Conservation (phyloP, 2,888 invertebrate species). For the Ormyrus labotus region DNA sequence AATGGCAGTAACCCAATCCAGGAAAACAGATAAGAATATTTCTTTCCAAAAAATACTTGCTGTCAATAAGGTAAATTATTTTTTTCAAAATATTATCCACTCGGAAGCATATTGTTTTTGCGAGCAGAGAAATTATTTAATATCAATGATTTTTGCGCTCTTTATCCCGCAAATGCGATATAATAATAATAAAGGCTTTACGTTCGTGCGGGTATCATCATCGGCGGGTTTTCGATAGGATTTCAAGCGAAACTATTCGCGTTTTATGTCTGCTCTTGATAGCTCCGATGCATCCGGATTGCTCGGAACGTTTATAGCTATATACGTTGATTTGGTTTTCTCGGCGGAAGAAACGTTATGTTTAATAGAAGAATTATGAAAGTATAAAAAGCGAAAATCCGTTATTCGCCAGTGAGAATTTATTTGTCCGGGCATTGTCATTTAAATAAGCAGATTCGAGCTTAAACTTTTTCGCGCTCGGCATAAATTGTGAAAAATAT, state of each 20-base stretch:
- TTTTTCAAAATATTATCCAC: too few species aligned
- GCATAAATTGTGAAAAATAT: background rate
- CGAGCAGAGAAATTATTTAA: background rate
- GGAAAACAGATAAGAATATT: too few species aligned
- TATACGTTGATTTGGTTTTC: slow-evolving; percentile 30
- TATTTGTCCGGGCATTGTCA: background rate
- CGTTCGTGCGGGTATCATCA: slow-evolving; percentile 28
- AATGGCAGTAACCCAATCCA: too few species aligned
- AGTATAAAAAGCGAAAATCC: slow-evolving; percentile 28
- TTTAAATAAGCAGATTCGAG: too few species aligned
- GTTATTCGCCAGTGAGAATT: background rate
- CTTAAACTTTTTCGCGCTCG: too few species aligned
- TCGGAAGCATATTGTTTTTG: too few species aligned
- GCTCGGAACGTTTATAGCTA: slow-evolving; percentile 40
- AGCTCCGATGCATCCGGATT: slow-evolving; percentile 43
- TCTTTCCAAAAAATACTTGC: too few species aligned
- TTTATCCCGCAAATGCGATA: slow-evolving; percentile 33
- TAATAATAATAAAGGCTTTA: slow-evolving; percentile 51
- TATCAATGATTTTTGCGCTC: too few species aligned
- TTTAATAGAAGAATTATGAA: slow-evolving; percentile 30
- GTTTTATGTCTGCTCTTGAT: slow-evolving; percentile 51
- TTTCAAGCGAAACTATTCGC: slow-evolving; percentile 46
- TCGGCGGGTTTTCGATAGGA: slow-evolving; percentile 37
- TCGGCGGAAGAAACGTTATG: slow-evolving; percentile 34
- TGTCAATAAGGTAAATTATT: too few species aligned